Percentiles rank a stretch among this genome's conserved stretches.
These are phyloP conservation scores for Parapsyche elsis DNA, from an alignment of 1,140 invertebrate genomes.

Conservation along the genomic window DNA sequence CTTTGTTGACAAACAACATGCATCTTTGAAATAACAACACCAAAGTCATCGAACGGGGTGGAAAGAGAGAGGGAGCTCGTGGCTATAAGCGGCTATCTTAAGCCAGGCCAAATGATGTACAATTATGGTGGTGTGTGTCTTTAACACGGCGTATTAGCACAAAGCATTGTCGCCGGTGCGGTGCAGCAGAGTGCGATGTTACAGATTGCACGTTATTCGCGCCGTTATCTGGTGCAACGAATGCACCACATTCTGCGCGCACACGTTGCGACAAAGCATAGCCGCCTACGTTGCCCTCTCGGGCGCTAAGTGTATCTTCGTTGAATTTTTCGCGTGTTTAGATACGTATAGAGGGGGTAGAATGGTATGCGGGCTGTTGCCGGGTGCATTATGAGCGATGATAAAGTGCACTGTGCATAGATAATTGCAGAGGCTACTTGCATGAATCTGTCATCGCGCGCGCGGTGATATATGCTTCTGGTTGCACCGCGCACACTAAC, in stretches of 20 bases:
- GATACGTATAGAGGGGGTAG: not conserved
- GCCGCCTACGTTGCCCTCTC: slow-evolving; percentile 29
- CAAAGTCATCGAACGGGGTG: not conserved
- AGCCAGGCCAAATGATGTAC: slow-evolving; percentile 26
- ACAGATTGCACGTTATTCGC: slow-evolving; percentile 47
- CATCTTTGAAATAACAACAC: not conserved
- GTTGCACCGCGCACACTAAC: slow-evolving; percentile 14
- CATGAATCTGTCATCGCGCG: slow-evolving; percentile 54
- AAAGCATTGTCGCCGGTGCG: not conserved
- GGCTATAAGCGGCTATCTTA: not conserved
- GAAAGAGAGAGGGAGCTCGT: not conserved
- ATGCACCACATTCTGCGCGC: slow-evolving; percentile 26
- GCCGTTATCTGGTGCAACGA: slow-evolving; percentile 36
- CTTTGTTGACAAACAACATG: too few relatives aligned
- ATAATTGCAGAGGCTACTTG: slow-evolving; percentile 55
- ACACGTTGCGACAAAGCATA: slow-evolving; percentile 37
- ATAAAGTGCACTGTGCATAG: slow-evolving; percentile 54
- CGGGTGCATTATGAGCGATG: slow-evolving; percentile 51
- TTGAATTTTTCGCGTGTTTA: not conserved
- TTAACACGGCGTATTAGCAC: slow-evolving; percentile 17
- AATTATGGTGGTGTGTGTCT: slow-evolving; percentile 23
- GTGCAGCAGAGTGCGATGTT: slow-evolving; percentile 40
- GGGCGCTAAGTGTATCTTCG: not conserved
- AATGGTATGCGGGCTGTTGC: not conserved
- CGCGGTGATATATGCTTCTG: slow-evolving; percentile 47